Evolutionary conservation across 2,113 vertebrate genomes (phyloP).

Genomic region (Periophthalmodon schlosseri): DNA sequence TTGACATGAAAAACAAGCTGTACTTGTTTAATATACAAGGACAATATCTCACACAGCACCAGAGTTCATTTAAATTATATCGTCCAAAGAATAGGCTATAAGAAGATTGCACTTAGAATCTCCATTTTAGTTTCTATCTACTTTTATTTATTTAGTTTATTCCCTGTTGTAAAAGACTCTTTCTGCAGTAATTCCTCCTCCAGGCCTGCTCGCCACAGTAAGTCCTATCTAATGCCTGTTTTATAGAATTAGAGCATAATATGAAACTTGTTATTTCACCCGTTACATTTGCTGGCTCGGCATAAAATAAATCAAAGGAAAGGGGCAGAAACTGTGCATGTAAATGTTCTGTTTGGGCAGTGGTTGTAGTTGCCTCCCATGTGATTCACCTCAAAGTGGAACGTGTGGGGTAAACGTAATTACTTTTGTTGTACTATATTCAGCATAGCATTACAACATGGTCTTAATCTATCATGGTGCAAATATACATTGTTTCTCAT

Average conservation of each 20-base stretch:
- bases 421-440: constrained; percentile 46
- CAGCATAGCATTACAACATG: constrained; percentile 21
- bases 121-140: background rate
- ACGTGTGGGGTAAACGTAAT: constrained; percentile 46
- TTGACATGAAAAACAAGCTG: background rate
- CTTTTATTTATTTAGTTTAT: constrained; percentile 3
- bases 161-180: constrained; percentile 3
- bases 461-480: constrained; percentile 39
- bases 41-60: background rate
- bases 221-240: constrained; percentile 13
- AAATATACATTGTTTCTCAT: background rate
- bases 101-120: background rate
- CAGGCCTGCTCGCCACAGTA: constrained; percentile 3
- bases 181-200: background rate
- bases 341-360: constrained; percentile 56
- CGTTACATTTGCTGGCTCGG: constrained; percentile 43
- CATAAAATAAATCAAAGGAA: constrained; percentile 63
- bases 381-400: constrained; percentile 58
- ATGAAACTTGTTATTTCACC: constrained; percentile 32
- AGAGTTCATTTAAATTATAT: background rate
- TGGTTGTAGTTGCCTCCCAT: constrained; percentile 53
- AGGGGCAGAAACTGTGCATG: constrained; percentile 49
- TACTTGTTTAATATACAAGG: background rate
- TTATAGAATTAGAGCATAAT: constrained; percentile 16
- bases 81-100: background rate